Evolutionary conservation across 2,113 vertebrate species (phyloP), one percentile per base, ranked within the genome.

Genomic region (Silurus glanis): DNA sequence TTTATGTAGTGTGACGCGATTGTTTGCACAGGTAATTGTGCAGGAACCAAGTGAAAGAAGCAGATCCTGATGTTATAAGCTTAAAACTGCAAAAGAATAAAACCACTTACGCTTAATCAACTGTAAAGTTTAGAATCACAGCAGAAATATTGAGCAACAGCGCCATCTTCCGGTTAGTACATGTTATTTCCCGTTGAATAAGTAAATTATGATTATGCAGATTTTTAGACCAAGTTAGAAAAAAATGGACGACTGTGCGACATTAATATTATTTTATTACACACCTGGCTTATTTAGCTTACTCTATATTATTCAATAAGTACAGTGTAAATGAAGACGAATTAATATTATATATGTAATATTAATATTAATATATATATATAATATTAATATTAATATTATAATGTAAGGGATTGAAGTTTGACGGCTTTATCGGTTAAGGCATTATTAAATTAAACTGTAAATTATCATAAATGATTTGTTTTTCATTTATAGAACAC

Each of bases 111-210:
- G 49, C 21, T 87, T 76, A 45, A 86, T 74, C 5, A 21, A 59
- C 28, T 56, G 19, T 71, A 19, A n/a, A 47, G 7, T 10, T 55
- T 14, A 45, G 64, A 72, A 51, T 59, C 6, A 53, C 23, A 59
- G 23, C 3, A n/a, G 9, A 85, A 76, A 47, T 51, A 16, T 81
- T 86, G 67, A 90, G 28, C 75, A 86, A 87, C 64, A 83, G 79
- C 85, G 28, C 90, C 90, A 91, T 83, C 91, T 91, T 67, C 79
- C 83, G 91, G 82, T 37, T 75, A 72, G 23, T 69, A 45, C 1
- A 16, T 17, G 9, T 21, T 49, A n/a, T 62, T 74, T 12, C 23
- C 13, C 53, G n/a, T 16, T 74, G 47, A 9, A 51, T 8, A 51
- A 23, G 47, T 23, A 21, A 9, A 49, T 49, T 51, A 37, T 51